Evolutionary conservation across 1,140 invertebrate genomes (phyloP), one percentile per base, ranked within the genome.

Genomic region (Drosophila dunni): DNA sequence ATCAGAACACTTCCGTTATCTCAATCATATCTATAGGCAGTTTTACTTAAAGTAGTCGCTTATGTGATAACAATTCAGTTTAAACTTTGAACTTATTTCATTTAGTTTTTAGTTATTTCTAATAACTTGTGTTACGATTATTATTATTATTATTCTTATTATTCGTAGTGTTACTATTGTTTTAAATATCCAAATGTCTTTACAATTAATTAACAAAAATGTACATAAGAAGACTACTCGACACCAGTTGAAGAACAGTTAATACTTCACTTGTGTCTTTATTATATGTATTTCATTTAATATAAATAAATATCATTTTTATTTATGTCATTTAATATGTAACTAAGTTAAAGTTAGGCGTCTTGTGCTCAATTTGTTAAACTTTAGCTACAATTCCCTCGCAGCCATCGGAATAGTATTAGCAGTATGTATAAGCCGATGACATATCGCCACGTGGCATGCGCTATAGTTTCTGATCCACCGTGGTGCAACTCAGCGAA

Each of bases 401-500:
- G 34, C 10, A 68, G 34, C 50, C 64, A 61, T n/a, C 76, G 61
- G 34, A 79, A 29, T 15, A 83, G 42, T 20, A 83, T 40, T 15
- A 72, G 66, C 40, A 83, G 48, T 7, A 79, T 42, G 60, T 74
- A 73, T 8, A 85, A 34, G n/a, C 44, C 75, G 8, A 64, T 33
- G 42, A 73, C 36, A 48, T 46, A 57, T 9, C 42, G 63, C 70
- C 64, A 72, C 9, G 51, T 64, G 10, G 70, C 58, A 40, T 63
- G 63, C 17, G 68, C 48, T 7, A 34, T 36, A 15, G 29, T 53
- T 33, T 44, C 69, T 13, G 66, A 64, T 13, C 44, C 66, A 44
- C 81, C 77, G 50, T 94, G 94, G 91, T 94, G 94, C 70, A 94
- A 79, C 84, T 94, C 94, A 40, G 94, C 94, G 92, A 94, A 94